These are phyloP conservation scores for Pangasius sanitwongsei DNA, from an alignment of 2,797 vertebrate species.

Conservation along the genomic window DNA sequence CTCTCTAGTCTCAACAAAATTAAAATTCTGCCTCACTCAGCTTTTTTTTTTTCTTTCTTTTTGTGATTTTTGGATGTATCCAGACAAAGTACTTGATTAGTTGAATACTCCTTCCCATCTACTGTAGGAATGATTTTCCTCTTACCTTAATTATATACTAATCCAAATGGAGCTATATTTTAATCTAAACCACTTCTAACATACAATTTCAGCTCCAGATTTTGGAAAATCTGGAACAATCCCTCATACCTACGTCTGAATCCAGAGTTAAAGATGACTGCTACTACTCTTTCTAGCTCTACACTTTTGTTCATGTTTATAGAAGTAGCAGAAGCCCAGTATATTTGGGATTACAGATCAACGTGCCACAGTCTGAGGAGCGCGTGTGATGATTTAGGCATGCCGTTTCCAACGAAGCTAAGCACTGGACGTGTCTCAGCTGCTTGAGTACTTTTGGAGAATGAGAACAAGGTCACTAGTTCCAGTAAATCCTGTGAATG, in stretches of 20 bases:
- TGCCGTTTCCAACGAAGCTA: too few relatives aligned
- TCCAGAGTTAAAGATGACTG: background rate
- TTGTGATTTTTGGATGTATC: background rate
- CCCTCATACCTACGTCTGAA: background rate
- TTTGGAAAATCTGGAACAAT: background rate
- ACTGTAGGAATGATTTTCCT: background rate
- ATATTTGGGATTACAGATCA: background rate
- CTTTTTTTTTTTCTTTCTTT: background rate
- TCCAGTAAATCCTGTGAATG: background rate
- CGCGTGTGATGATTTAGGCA: background rate
- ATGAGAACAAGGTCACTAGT: background rate
- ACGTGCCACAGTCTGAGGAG: background rate
- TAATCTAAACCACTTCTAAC: background rate
- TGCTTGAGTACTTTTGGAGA: background rate
- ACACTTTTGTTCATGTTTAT: background rate
- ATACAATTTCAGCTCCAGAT: background rate
- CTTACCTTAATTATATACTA: background rate
- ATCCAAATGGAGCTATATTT: background rate
- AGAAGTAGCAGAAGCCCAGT: background rate
- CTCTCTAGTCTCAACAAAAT: background rate
- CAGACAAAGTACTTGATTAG: background rate
- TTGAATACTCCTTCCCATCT: background rate
- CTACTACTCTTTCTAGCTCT: background rate
- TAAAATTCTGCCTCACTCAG: background rate
- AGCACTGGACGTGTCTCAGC: background rate